Evolutionary conservation across 2,888 invertebrate species (phyloP).

Genomic region (Tipula vernalis): DNA sequence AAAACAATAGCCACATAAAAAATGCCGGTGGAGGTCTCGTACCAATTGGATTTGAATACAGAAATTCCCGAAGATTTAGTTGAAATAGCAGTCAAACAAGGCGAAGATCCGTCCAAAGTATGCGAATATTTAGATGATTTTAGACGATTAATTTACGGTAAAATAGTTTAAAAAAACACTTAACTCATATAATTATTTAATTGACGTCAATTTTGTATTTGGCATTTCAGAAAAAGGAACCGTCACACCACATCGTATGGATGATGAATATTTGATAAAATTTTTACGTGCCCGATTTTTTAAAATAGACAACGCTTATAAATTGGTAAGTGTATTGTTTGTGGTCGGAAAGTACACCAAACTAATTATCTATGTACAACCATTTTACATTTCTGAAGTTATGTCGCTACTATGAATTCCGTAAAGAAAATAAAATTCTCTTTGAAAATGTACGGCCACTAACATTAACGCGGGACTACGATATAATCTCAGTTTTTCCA

Average conservation of each 20-base stretch:
- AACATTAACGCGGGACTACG: conserved; percentile 54
- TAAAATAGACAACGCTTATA: conserved; percentile 55
- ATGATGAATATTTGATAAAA: conserved; percentile 59
- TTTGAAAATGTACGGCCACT: conserved; percentile 54
- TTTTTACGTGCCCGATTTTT: conserved; percentile 65
- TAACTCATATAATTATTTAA: too few species aligned
- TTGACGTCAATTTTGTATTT: background rate
- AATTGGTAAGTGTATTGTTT: conserved; percentile 46
- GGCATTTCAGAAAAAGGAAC: conserved; percentile 55
- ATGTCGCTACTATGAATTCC: conserved; percentile 62
- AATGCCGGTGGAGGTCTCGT: conserved; percentile 23
- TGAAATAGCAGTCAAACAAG: conserved; percentile 49
- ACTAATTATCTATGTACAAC: conserved; percentile 8
- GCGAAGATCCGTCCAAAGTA: conserved; percentile 57
- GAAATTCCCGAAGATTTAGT: conserved; percentile 52
- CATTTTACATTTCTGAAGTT: conserved; percentile 30
- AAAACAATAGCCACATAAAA: background rate
- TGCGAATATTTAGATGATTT: conserved; percentile 57
- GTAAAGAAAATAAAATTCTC: conserved; percentile 54
- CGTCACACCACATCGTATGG: conserved; percentile 59
- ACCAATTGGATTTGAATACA: conserved; percentile 45
- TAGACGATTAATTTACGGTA: conserved; percentile 61
- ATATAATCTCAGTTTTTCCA: conserved; percentile 58
- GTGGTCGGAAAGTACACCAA: background rate
- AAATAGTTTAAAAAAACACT: too few species aligned